Base-by-base conservation (phyloP, 2,888 invertebrate genomes). In the Blastobasis lacticolella region DNA sequence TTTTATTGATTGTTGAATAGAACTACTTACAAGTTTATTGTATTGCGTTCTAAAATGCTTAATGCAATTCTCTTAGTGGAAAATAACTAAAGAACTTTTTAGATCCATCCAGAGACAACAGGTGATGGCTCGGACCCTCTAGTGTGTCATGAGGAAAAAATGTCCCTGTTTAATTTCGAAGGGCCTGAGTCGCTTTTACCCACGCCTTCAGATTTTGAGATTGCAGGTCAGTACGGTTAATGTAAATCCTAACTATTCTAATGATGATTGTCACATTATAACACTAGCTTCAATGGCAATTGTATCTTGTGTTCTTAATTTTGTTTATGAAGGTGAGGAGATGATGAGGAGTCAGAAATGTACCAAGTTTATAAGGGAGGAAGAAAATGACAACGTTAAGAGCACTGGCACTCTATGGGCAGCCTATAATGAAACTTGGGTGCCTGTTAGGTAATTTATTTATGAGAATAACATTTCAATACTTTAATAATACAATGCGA, bases 401-500 rank as follows among this genome's bases (percentile, higher is more conserved):
- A 6, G 8, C 0, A 59, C 54, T 48, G 38, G 57, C 10, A 68
- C 66, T 10, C n/a, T 81, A n/a, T 81, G 78, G 77, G 81, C 75
- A 3, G 45, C 41, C 23, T 71, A 67, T 46, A 59, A 68, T n/a
- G 10, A 53, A 5, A 53, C 50, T 0, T 82, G 76, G 77, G 52
- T 66, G 23, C 83, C 83, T 36, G 59, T 77, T n/a, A 78, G 73
- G 82, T 82, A 66, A 43, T 23, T 23, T 23, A 1, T 23, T 23
- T 23, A 23, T 23, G 23, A 23, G 23, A 23, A 23, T 23, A 23
- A 23, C 3, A 23, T 23, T 23, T 23, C 23, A 23, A 23, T 23
- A 23, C 23, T 23, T 23, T 23, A 23, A 23, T 3, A 23, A 23
- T 23, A 23, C 23, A 23, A 23, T 23, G 23, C 3, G 23, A 23